phyloP scores from a whole-genome alignment of 2,113 vertebrate species.

The Perccottus glenii region DNA sequence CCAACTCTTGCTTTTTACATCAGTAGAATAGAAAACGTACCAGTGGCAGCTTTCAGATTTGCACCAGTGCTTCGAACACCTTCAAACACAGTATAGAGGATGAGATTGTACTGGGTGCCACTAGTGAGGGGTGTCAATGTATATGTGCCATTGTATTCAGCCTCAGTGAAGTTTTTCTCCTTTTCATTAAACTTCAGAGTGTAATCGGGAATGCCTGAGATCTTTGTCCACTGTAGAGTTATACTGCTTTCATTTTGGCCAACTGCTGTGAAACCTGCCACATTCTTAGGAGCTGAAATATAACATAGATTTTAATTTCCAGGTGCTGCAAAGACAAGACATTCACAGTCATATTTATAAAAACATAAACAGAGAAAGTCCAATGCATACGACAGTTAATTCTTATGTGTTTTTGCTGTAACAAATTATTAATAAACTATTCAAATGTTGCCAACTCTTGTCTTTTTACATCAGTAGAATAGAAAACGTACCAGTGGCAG shows the following conservation, averaged over 20 bases:
- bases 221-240: slow-evolving; percentile 42
- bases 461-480: not conserved
- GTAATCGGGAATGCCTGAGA: not conserved
- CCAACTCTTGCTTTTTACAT: not conserved
- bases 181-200: rapidly evolving
- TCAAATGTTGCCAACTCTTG: too few relatives aligned
- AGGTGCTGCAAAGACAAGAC: too few relatives aligned
- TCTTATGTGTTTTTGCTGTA: too few relatives aligned
- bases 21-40: slow-evolving; percentile 2
- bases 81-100: slow-evolving; percentile 34
- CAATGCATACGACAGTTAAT: too few relatives aligned
- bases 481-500: slow-evolving; percentile 16
- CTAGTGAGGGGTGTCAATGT: not conserved
- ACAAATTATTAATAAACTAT: too few relatives aligned
- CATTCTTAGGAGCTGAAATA: not conserved
- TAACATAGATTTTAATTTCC: too few relatives aligned
- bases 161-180: rapidly evolving
- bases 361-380: too few relatives aligned
- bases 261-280: not conserved
- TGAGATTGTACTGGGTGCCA: slow-evolving; percentile 25
- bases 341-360: too few relatives aligned
- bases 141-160: not conserved
- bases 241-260: slow-evolving; percentile 24
- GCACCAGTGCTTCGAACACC: slow-evolving; percentile 15
- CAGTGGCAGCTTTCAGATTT: slow-evolving; percentile 1